These are phyloP conservation scores for Ceyx cyanopectus DNA, from an alignment of 2,113 vertebrate genomes.

Conservation along the genomic window DNA sequence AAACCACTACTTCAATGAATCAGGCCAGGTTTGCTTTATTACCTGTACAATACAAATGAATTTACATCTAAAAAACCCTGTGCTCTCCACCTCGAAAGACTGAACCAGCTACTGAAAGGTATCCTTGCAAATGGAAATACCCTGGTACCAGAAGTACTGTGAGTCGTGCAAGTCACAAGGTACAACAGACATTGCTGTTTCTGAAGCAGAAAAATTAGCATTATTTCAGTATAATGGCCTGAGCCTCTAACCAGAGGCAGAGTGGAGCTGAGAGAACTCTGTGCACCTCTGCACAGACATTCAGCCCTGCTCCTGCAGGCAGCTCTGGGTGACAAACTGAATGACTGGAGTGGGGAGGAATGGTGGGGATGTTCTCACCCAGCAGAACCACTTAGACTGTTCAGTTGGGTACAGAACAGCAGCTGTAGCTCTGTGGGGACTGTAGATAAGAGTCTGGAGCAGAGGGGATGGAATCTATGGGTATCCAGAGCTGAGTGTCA, in stretches of 20 bases:
- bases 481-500: no score
- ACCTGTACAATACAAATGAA: neutral
- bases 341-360: fast-evolving
- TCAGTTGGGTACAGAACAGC: neutral
- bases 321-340: neutral
- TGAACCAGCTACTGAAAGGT: neutral
- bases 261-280: neutral
- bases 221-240: neutral
- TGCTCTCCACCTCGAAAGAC: neutral
- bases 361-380: neutral
- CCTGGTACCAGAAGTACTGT: neutral
- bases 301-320: neutral
- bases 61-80: neutral
- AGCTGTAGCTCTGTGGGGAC: neutral
- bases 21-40: neutral
- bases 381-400: neutral
- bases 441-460: neutral
- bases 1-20: neutral
- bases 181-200: neutral
- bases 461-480: no score
- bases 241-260: neutral
- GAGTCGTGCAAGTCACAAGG: neutral
- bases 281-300: neutral
- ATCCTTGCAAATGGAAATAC: neutral
- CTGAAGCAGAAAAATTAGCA: neutral